Evolutionary conservation across 2,113 vertebrate genomes (phyloP).

Genomic region (Misgurnus anguillicaudatus): DNA sequence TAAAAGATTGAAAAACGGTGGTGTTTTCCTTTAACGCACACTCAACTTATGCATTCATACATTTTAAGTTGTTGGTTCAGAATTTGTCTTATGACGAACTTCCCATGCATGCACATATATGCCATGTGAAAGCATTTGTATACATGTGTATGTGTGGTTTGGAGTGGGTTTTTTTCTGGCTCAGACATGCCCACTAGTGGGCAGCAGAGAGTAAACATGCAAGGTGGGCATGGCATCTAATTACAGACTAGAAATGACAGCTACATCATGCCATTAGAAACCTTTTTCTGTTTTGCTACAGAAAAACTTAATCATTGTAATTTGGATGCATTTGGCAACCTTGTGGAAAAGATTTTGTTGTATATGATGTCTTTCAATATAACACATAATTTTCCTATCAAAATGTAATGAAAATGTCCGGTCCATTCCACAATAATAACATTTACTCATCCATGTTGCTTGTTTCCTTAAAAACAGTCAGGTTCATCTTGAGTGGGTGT

Average conservation of each 20-base stretch:
- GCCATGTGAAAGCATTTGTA: background rate
- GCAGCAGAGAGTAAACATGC: conserved; percentile 59
- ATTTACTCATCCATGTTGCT: too few species aligned
- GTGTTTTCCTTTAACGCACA: too few species aligned
- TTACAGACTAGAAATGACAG: background rate
- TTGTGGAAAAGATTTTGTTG: background rate
- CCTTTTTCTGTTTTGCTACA: background rate
- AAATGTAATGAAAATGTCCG: background rate
- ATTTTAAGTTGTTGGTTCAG: too few species aligned
- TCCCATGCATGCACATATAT: background rate
- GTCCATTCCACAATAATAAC: too few species aligned
- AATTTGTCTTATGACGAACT: background rate
- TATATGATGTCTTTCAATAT: background rate
- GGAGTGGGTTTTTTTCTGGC: background rate
- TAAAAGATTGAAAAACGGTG: too few species aligned
- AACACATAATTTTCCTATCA: too few species aligned
- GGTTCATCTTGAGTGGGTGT: background rate
- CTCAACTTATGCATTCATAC: too few species aligned
- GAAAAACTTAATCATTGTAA: background rate
- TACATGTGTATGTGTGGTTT: background rate
- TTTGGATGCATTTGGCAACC: background rate
- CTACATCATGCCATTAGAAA: background rate
- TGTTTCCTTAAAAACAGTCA: too few species aligned
- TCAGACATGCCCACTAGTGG: conserved; percentile 61
- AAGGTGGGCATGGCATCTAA: background rate